Evolutionary conservation across 2,797 vertebrate species (phyloP).

Genomic region (Thripadectes ignobilis): DNA sequence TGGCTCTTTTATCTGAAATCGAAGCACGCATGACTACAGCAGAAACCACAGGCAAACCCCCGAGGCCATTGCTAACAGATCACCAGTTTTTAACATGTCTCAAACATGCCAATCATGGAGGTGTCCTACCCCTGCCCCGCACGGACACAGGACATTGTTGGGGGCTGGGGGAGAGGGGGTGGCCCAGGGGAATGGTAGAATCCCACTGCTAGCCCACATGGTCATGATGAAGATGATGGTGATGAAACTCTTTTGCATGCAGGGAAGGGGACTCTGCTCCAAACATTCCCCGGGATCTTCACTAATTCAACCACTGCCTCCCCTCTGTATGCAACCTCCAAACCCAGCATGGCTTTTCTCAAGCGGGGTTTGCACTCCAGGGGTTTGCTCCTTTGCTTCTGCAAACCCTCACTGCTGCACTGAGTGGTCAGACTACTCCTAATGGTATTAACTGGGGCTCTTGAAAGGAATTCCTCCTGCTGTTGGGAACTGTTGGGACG

Average conservation of each 20-base stretch:
- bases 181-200: slow-evolving; percentile 43
- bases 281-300: not conserved
- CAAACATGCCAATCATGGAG: slow-evolving; percentile 45
- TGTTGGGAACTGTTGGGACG: not conserved
- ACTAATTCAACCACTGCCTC: not conserved
- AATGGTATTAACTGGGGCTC: not conserved
- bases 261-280: slow-evolving; percentile 24
- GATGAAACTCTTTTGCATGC: slow-evolving; percentile 52
- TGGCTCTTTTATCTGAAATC: slow-evolving; percentile 69
- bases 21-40: slow-evolving; percentile 62
- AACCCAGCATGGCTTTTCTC: not conserved
- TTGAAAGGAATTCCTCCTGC: not conserved
- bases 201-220: slow-evolving; percentile 38
- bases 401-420: not conserved
- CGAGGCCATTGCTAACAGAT: slow-evolving; percentile 37
- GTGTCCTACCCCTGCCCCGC: slow-evolving; percentile 1
- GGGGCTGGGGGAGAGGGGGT: not conserved
- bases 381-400: not conserved
- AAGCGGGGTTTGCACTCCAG: not conserved
- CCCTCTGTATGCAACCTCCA: not conserved
- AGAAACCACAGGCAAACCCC: slow-evolving; percentile 49
- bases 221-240: slow-evolving; percentile 33
- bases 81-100: slow-evolving; percentile 67
- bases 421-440: not conserved
- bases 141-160: not conserved